Evolutionary conservation across 2,113 vertebrate species (phyloP).

Genomic region (Rhinopomastus cyanomelas): DNA sequence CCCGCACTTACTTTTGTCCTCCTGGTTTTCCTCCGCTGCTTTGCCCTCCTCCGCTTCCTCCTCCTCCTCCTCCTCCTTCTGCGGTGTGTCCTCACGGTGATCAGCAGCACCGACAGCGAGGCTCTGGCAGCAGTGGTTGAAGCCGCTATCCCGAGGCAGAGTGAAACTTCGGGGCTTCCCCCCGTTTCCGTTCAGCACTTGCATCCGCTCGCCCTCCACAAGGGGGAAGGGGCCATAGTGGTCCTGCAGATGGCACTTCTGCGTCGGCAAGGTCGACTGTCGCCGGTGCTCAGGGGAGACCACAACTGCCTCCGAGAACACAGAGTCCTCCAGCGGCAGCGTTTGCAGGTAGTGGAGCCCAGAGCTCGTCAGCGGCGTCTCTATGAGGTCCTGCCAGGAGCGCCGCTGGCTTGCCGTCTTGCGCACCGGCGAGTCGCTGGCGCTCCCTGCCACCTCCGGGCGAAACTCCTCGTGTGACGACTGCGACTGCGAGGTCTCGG

Average conservation of each 20-base stretch:
- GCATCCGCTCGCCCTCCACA: constrained; percentile 80
- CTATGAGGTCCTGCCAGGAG: constrained; percentile 98
- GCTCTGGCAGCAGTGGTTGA: constrained; percentile 87
- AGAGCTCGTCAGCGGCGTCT: constrained; percentile 93
- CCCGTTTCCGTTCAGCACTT: constrained; percentile 80
- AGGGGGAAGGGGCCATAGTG: constrained; percentile 92
- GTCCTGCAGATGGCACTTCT: constrained; percentile 91
- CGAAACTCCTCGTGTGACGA: constrained; percentile 97
- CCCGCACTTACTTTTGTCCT: constrained; percentile 81
- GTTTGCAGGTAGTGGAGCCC: constrained; percentile 98
- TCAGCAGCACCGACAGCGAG: constrained; percentile 80
- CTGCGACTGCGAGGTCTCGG: constrained; percentile 95
- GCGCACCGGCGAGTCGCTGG: constrained; percentile 87
- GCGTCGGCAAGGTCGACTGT: constrained; percentile 94
- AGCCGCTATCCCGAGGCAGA: constrained; percentile 92
- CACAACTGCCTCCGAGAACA: constrained; percentile 86
- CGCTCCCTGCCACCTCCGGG: constrained; percentile 83
- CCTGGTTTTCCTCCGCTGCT: constrained; percentile 72
- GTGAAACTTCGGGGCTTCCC: constrained; percentile 95
- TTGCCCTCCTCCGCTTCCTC: constrained; percentile 76
- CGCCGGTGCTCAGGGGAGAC: constrained; percentile 86
- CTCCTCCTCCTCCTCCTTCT: constrained; percentile 77
- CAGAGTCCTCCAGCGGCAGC: constrained; percentile 92
- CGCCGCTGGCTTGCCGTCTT: constrained; percentile 93
- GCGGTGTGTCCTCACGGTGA: constrained; percentile 79